Base-by-base conservation (phyloP, 1,140 invertebrate genomes). In the Phthorimaea operculella region DNA sequence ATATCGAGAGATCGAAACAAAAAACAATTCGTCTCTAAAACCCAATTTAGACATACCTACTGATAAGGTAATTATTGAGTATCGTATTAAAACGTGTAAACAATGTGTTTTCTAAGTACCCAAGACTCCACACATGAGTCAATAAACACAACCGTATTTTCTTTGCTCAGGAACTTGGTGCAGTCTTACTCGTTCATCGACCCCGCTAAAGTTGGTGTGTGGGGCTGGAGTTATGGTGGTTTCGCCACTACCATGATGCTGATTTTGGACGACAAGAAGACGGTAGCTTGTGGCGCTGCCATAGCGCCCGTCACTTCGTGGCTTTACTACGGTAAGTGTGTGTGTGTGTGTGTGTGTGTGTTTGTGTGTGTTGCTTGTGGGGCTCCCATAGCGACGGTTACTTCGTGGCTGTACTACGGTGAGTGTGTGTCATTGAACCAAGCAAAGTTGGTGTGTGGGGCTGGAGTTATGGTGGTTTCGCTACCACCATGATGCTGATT, bases 171-270 rank as follows among this genome's bases (percentile, higher is more conserved):
- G 88, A 53, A 90, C 88, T 71, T 90, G 86, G 55, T 93, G 87
- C 72, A 89, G 86, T 11, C 90, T 89, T 67, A 89, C 89, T 14
- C 90, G 88, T 47, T 92, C 90, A 66, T 93, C 88, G 61, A 89
- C 62, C 67, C 73, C 0, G 66, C 73, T 0, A 82, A 90, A 60
- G 91, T 93, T 7, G 94, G 92, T 1, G 93, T 96, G 59, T 96
- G 94, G 94, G 96, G 96, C 33, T 97, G 96, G 96, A 97, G 96
- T 69, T 98, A 98, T 80, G 96, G 96, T 28, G 96, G 96, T 0
- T 98, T 93, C 74, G 91, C 92, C 0, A 89, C 93, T n/a, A 93
- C 89, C 36, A 94, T 94, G 91, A 90, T 91, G 59, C 74, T 96
- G 56, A 93, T 93, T 9, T 90, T 90, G 56, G 94, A 96, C 74